These are phyloP conservation scores for Oxytorus armatus DNA, from an alignment of 2,888 invertebrate genomes.

Conservation along the genomic window DNA sequence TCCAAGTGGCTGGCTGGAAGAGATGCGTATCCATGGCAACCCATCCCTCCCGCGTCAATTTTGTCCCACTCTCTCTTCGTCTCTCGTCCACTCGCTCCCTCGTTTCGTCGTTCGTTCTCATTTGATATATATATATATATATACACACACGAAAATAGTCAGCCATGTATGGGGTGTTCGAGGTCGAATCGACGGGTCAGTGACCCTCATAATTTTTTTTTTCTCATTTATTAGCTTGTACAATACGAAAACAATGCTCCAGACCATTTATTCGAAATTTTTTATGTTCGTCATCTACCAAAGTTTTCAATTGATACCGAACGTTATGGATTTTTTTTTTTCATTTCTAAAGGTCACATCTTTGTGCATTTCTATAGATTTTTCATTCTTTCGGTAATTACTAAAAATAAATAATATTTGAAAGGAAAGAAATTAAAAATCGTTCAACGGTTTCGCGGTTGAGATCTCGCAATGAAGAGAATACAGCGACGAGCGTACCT, in stretches of 20 bases:
- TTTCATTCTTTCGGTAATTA: too few species aligned
- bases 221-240: background rate
- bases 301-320: too few species aligned
- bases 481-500: too few species aligned
- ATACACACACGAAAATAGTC: constrained; percentile 23
- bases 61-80: constrained; percentile 37
- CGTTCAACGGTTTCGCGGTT: too few species aligned
- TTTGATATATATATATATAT: constrained; percentile 27
- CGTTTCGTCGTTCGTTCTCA: constrained; percentile 67
- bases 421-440: too few species aligned
- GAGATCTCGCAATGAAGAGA: too few species aligned
- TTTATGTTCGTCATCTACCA: background rate
- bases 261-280: background rate
- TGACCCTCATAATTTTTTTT: constrained; percentile 12
- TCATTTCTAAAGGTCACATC: too few species aligned
- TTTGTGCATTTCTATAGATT: too few species aligned
- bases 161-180: constrained; percentile 11
- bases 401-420: too few species aligned
- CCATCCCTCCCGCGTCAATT: constrained; percentile 77
- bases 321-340: too few species aligned
- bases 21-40: constrained; percentile 82
- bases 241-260: background rate
- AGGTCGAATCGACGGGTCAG: constrained; percentile 19
- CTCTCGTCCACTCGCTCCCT: constrained; percentile 48
- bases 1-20: constrained; percentile 73